Percentiles rank a stretch among this genome's conserved stretches.
Evolutionary conservation across 2,888 invertebrate species (phyloP).

Genomic region (Smittia aterrima): DNA sequence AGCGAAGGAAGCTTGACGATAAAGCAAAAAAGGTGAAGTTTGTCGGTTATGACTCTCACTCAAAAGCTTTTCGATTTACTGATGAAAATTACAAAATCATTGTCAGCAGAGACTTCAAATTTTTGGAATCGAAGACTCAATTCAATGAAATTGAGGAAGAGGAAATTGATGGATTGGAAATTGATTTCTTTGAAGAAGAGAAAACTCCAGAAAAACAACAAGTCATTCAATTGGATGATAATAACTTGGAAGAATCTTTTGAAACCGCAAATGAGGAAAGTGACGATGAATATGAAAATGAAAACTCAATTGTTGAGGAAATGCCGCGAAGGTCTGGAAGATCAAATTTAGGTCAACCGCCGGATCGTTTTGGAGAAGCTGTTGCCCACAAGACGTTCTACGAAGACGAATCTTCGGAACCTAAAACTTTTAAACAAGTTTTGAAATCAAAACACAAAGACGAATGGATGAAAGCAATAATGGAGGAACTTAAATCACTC

Average conservation of each 20-base stretch:
- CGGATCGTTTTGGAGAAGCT: background rate
- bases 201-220: background rate
- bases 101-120: slow-evolving; percentile 13
- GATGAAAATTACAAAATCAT: background rate
- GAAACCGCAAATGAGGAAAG: background rate
- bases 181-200: background rate
- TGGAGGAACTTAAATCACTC: slow-evolving; percentile 44
- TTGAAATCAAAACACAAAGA: slow-evolving; percentile 28
- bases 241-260: background rate
- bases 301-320: background rate
- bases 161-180: no score
- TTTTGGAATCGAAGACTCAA: background rate
- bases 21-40: background rate
- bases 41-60: slow-evolving; percentile 43
- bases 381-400: background rate
- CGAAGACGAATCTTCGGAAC: slow-evolving; percentile 44
- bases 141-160: no score
- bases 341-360: background rate
- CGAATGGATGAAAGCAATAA: slow-evolving; percentile 44
- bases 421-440: slow-evolving; percentile 41
- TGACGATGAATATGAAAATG: background rate
- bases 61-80: slow-evolving; percentile 37
- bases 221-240: background rate
- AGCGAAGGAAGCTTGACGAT: background rate
- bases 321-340: slow-evolving; percentile 1